phyloP scores from a whole-genome alignment of 2,888 invertebrate species.

The Calliopum simillimum region DNA sequence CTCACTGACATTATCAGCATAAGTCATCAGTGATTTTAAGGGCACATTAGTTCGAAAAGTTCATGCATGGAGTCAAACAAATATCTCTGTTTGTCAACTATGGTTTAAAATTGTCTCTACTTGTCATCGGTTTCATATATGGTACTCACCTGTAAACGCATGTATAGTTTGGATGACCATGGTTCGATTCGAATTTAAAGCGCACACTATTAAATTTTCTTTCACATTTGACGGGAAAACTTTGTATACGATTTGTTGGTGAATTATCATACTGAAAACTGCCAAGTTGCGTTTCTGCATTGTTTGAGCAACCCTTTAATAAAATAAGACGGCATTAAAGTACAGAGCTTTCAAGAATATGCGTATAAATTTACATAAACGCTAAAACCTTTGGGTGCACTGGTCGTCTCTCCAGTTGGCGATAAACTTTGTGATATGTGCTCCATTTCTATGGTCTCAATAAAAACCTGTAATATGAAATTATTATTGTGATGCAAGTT shows the following conservation, averaged over 20 bases:
- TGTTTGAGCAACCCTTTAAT: constrained; percentile 14
- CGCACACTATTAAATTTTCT: constrained; percentile 43
- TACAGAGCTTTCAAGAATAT: background rate
- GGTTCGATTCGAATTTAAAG: constrained; percentile 52
- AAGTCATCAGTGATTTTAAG: no score
- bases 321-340: background rate
- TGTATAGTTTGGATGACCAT: constrained; percentile 55
- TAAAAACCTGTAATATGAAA: constrained; percentile 42
- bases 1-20: no score
- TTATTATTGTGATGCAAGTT: background rate
- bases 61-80: no score
- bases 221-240: constrained; percentile 40
- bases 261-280: constrained; percentile 49
- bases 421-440: constrained; percentile 54
- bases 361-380: constrained; percentile 49
- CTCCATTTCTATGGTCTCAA: constrained; percentile 51
- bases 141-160: constrained; percentile 57
- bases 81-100: no score
- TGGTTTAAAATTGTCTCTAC: no score
- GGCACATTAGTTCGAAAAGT: no score
- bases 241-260: constrained; percentile 44
- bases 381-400: constrained; percentile 57
- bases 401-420: constrained; percentile 49
- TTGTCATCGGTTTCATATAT: no score
- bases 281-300: constrained; percentile 46